These are phyloP conservation scores for Cydia pomonella DNA, from an alignment of 1,140 invertebrate species.

Conservation along the genomic window DNA sequence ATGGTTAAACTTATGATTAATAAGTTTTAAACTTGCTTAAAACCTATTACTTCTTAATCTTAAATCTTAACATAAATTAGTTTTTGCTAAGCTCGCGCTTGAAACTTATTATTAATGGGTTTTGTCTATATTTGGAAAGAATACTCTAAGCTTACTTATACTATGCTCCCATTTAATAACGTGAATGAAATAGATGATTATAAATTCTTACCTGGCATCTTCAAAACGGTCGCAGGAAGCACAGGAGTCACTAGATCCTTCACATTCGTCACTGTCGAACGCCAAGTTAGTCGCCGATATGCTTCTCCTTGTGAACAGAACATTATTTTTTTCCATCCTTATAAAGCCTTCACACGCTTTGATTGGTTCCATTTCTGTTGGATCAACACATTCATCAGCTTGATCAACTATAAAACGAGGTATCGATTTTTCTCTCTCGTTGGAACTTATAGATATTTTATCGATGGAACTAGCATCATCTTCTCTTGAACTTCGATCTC, in stretches of 20 bases:
- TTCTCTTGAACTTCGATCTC: conserved; percentile 44
- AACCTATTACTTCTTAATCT: no score
- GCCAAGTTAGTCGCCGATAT: conserved; percentile 60
- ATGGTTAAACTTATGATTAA: no score
- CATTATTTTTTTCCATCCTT: conserved; percentile 57
- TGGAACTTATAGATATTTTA: conserved; percentile 49
- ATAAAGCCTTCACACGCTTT: conserved; percentile 64
- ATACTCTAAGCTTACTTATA: no score
- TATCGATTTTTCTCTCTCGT: conserved; percentile 34
- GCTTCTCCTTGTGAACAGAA: conserved; percentile 53
- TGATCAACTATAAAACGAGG: conserved; percentile 57
- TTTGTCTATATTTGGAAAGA: no score
- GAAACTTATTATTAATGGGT: no score
- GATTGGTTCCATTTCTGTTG: conserved; percentile 46
- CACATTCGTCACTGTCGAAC: conserved; percentile 45
- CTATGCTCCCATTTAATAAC: no score
- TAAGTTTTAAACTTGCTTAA: no score
- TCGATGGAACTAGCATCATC: conserved; percentile 37
- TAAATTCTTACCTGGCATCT: conserved; percentile 58
- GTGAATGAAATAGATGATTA: no score
- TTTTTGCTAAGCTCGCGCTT: no score
- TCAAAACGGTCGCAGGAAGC: conserved; percentile 58
- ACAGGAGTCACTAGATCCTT: conserved; percentile 64
- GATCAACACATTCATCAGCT: conserved; percentile 38
- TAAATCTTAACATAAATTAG: no score